Percentiles rank a stretch among this genome's conserved stretches.
These are phyloP conservation scores for Serrognathus titanus DNA, from an alignment of 2,888 invertebrate genomes.

Conservation along the genomic window DNA sequence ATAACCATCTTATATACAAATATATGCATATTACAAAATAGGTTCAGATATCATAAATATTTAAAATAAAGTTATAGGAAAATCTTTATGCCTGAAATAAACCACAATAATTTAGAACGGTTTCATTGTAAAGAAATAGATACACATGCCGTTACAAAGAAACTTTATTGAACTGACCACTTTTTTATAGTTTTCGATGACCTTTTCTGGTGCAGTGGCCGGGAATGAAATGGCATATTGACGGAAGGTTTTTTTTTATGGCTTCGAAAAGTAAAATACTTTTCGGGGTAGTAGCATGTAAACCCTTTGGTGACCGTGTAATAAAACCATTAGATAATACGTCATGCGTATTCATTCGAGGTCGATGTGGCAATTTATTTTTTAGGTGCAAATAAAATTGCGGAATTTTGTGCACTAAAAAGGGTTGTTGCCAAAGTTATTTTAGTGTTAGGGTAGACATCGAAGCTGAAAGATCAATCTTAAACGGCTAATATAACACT, in stretches of 20 bases:
- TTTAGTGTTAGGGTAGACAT: no score
- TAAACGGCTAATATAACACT: no score
- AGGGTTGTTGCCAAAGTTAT: background rate
- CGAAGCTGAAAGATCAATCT: no score
- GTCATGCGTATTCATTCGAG: slow-evolving; percentile 33
- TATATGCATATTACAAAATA: no score
- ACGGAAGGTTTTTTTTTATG: slow-evolving; percentile 35
- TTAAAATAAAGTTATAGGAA: no score
- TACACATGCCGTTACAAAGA: background rate
- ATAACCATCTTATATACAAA: no score
- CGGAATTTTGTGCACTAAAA: background rate
- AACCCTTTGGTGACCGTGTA: slow-evolving; percentile 37
- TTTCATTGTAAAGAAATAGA: slow-evolving; percentile 2
- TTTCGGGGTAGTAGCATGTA: slow-evolving; percentile 26
- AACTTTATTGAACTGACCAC: slow-evolving; percentile 9
- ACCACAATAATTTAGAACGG: slow-evolving; percentile 7
- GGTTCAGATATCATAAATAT: no score
- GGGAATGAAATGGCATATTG: slow-evolving; percentile 25
- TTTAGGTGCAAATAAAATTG: slow-evolving; percentile 24
- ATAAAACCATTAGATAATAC: slow-evolving; percentile 34
- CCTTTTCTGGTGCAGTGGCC: slow-evolving; percentile 22
- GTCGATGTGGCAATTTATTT: slow-evolving; percentile 34
- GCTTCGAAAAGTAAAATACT: slow-evolving; percentile 27
- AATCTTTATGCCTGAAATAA: background rate
- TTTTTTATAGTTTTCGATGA: slow-evolving; percentile 15